phyloP scores from a whole-genome alignment of 2,888 invertebrate species.

The Argyresthia goedartella region DNA sequence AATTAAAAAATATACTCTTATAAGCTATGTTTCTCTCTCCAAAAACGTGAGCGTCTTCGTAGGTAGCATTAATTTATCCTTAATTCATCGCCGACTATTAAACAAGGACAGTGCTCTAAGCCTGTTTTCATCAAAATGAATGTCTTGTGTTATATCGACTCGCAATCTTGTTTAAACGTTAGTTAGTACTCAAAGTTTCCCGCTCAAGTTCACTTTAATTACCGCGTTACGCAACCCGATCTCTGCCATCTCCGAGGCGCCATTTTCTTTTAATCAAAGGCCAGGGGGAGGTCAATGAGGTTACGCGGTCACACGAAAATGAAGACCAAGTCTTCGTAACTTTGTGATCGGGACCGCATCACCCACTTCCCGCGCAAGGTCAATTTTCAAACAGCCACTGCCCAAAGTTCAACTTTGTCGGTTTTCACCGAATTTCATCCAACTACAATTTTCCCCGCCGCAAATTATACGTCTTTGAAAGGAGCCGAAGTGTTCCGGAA shows the following conservation, averaged over 20 bases:
- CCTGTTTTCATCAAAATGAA: neutral
- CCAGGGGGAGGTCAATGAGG: slow-evolving; percentile 17
- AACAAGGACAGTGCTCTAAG: neutral
- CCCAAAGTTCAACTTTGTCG: slow-evolving; percentile 8
- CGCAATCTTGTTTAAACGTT: too few species aligned
- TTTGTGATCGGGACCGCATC: slow-evolving; percentile 33
- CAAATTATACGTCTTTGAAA: slow-evolving; percentile 65
- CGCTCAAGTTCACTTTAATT: slow-evolving; percentile 4
- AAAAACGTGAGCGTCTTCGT: too few species aligned
- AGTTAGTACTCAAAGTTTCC: neutral
- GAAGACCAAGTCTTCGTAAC: slow-evolving; percentile 30
- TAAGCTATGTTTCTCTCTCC: too few species aligned
- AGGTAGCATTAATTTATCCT: too few species aligned
- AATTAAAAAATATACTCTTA: too few species aligned
- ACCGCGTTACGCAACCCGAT: slow-evolving; percentile 1
- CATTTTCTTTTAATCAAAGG: slow-evolving; percentile 9
- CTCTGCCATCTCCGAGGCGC: neutral
- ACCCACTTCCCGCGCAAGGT: slow-evolving; percentile 20
- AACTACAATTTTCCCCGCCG: slow-evolving; percentile 52
- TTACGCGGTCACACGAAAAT: slow-evolving; percentile 28
- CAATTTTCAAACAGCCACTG: slow-evolving; percentile 42
- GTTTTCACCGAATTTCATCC: slow-evolving; percentile 39
- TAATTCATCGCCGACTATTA: too few species aligned
- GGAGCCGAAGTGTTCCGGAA: slow-evolving; percentile 50
- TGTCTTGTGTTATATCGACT: neutral